These are phyloP conservation scores for Chymomyza amoena DNA, from an alignment of 2,888 invertebrate species.

Conservation along the genomic window DNA sequence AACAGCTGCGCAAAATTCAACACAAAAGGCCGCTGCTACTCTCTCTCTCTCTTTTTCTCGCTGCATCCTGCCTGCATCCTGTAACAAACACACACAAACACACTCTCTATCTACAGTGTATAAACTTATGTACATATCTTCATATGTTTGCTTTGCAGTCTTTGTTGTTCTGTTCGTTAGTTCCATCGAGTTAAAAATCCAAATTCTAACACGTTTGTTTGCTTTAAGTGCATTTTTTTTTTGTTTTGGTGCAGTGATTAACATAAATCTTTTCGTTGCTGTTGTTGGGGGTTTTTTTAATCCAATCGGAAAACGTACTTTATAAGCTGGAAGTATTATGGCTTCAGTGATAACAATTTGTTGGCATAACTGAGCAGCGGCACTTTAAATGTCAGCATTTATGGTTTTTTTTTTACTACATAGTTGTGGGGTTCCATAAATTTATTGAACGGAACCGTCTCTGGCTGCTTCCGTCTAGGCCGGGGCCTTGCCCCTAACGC, in stretches of 20 bases:
- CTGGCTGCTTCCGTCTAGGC: background rate
- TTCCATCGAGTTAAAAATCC: background rate
- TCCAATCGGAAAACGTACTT: background rate
- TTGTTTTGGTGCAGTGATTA: background rate
- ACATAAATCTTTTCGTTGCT: constrained; percentile 11
- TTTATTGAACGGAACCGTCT: constrained; percentile 47
- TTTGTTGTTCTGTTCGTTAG: background rate
- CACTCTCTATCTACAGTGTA: background rate
- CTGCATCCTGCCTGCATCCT: constrained; percentile 1
- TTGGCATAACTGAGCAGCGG: constrained; percentile 8
- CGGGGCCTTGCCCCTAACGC: background rate
- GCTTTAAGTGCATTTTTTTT: background rate
- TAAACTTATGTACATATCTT: background rate
- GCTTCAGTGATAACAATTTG: constrained; percentile 38
- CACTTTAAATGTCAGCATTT: background rate
- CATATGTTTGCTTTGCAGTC: background rate
- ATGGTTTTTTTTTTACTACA: background rate
- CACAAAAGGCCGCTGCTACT: constrained; percentile 16
- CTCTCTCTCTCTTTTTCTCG: background rate
- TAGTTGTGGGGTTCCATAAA: background rate
- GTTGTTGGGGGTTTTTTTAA: constrained; percentile 11
- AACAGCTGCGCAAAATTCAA: constrained; percentile 25
- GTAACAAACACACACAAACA: background rate
- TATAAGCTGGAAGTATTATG: background rate
- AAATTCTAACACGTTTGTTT: background rate